Conservation (phyloP, 1,140 invertebrate genomes). For the Ceratina australensis region DNA sequence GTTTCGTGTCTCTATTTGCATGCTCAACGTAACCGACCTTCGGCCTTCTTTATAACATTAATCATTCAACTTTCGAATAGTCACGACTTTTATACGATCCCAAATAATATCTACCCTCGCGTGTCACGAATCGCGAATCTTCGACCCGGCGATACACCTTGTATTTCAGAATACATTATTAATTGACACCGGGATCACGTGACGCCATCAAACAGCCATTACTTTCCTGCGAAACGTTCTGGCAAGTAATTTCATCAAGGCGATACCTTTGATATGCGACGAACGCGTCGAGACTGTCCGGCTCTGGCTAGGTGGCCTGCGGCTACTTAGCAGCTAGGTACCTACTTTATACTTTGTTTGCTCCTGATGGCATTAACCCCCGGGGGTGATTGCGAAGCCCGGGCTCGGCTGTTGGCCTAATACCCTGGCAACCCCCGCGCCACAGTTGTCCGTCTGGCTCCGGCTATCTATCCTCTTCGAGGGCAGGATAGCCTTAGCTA, state of each 20-base stretch:
- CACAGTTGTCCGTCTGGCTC: constrained; percentile 59
- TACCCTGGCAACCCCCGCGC: constrained; percentile 36
- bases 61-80: not conserved
- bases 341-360: constrained; percentile 79
- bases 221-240: no score
- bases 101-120: no score
- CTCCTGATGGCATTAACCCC: constrained; percentile 75
- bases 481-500: constrained; percentile 60
- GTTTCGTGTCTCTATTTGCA: constrained; percentile 30
- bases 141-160: no score
- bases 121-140: not conserved
- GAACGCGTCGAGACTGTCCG: constrained; percentile 62
- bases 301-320: constrained; percentile 71
- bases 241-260: constrained; percentile 14
- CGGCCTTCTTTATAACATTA: not conserved
- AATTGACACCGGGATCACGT: not conserved
- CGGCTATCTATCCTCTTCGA: constrained; percentile 45
- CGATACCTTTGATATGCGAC: constrained; percentile 70
- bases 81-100: no score
- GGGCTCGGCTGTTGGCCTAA: constrained; percentile 56
- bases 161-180: not conserved
- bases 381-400: constrained; percentile 72
- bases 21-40: not conserved
- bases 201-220: not conserved
- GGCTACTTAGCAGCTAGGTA: constrained; percentile 73